phyloP scores from a whole-genome alignment of 2,113 vertebrate species.

The Heterotis niloticus region DNA sequence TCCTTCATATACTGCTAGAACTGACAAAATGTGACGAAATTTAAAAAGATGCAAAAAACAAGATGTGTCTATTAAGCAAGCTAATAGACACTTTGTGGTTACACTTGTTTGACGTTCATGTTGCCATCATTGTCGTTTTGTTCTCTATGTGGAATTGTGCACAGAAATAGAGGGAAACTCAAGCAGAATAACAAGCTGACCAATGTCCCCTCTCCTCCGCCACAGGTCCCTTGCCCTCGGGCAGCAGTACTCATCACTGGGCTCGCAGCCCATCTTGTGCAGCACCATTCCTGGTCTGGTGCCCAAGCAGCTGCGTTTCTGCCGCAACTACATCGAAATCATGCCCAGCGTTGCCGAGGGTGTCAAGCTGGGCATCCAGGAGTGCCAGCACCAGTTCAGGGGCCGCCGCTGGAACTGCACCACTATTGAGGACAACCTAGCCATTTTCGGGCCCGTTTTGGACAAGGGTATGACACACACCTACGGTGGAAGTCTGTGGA shows the following conservation, averaged over 20 bases:
- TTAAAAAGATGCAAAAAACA: too few species aligned
- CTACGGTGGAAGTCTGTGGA: too few species aligned
- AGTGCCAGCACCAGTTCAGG: conserved; percentile 94
- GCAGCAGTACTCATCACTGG: conserved; percentile 85
- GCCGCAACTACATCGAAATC: conserved; percentile 93
- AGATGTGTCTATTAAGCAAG: too few species aligned
- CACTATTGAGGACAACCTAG: conserved; percentile 82
- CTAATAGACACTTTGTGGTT: too few species aligned
- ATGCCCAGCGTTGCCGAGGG: conserved; percentile 96
- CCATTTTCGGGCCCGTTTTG: conserved; percentile 93
- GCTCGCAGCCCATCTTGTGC: conserved; percentile 85
- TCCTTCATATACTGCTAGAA: too few species aligned
- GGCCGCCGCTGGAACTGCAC: conserved; percentile 97
- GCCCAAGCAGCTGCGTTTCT: conserved; percentile 95
- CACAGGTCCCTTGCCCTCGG: conserved; percentile 88
- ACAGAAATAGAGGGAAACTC: too few species aligned
- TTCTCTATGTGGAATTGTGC: too few species aligned
- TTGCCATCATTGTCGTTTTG: too few species aligned
- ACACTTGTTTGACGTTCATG: too few species aligned
- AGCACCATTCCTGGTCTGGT: conserved; percentile 92
- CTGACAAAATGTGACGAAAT: too few species aligned
- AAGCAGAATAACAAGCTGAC: not conserved
- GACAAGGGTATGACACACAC: conserved; percentile 79
- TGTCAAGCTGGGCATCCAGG: conserved; percentile 88
- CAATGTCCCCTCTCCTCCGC: not conserved